A percentile compares a stretch with the other conserved stretches of the same genome.
phyloP scores from a whole-genome alignment of 2,888 invertebrate species.

The Rhorus exstirpatorius region DNA sequence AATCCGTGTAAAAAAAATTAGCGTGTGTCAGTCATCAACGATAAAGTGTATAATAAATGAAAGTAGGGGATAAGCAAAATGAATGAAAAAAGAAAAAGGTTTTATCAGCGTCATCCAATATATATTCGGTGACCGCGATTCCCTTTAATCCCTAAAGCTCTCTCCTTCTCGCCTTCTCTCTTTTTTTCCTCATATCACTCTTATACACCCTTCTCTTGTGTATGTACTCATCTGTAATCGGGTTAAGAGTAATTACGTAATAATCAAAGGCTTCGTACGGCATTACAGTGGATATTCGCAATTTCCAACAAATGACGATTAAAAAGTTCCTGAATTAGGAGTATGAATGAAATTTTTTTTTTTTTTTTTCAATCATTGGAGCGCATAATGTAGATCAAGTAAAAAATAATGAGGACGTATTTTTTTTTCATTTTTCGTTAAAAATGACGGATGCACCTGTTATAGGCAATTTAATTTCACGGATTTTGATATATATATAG shows the following conservation, averaged over 20 bases:
- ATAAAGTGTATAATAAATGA: background rate
- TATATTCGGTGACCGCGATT: slow-evolving; percentile 60
- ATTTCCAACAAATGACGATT: background rate
- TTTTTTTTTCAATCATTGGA: too few species aligned
- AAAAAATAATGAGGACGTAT: too few species aligned
- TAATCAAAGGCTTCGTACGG: slow-evolving; percentile 64
- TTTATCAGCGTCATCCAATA: slow-evolving; percentile 46
- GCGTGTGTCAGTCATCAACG: slow-evolving; percentile 8
- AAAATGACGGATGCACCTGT: too few species aligned
- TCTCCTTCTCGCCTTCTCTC: too few species aligned
- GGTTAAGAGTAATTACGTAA: slow-evolving; percentile 62
- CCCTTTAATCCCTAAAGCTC: slow-evolving; percentile 47
- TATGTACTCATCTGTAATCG: slow-evolving; percentile 55
- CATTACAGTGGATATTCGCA: slow-evolving; percentile 27
- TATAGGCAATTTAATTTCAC: too few species aligned
- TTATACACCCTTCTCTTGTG: background rate
- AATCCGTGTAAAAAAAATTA: slow-evolving; percentile 7
- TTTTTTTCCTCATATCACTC: background rate
- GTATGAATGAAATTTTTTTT: too few species aligned
- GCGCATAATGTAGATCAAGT: too few species aligned
- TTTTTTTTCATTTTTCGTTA: too few species aligned
- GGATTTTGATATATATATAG: too few species aligned
- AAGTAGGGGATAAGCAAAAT: slow-evolving; percentile 8
- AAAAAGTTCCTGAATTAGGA: slow-evolving; percentile 9
- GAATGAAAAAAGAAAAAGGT: slow-evolving; percentile 24